These are phyloP conservation scores for Lycodopsis pacificus DNA, from an alignment of 2,797 vertebrate species.

Conservation along the genomic window DNA sequence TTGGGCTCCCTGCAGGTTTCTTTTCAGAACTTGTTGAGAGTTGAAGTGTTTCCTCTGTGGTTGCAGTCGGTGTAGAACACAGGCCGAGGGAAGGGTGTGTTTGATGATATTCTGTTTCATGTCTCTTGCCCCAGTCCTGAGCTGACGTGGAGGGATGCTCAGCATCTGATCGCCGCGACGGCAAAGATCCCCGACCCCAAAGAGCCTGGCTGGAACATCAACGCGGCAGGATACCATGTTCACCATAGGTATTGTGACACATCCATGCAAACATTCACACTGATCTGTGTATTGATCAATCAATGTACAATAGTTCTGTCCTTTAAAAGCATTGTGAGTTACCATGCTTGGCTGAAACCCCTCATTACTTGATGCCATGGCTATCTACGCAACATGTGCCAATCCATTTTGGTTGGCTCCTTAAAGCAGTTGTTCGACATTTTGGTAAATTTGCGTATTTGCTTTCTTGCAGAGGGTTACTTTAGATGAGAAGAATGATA, in stretches of 20 bases:
- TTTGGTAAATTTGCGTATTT: background rate
- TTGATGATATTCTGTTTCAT: constrained; percentile 78
- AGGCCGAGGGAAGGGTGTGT: constrained; percentile 50
- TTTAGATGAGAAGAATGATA: background rate
- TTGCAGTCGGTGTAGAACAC: constrained; percentile 66
- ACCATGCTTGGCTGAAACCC: background rate
- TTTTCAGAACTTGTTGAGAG: constrained; percentile 19
- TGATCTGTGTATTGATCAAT: background rate
- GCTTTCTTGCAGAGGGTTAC: background rate
- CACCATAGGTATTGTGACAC: constrained; percentile 82
- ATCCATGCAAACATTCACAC: background rate
- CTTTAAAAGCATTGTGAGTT: background rate
- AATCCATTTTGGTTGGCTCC: background rate
- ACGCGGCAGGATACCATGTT: constrained; percentile 82
- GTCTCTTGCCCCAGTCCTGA: constrained; percentile 80
- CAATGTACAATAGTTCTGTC: background rate
- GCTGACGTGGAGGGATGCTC: constrained; percentile 85
- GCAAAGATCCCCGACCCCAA: constrained; percentile 83
- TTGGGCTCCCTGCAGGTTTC: constrained; percentile 59
- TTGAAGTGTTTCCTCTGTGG: constrained; percentile 71
- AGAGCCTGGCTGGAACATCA: constrained; percentile 82
- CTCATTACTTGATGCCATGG: background rate
- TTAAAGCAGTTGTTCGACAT: background rate
- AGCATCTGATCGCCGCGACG: constrained; percentile 85
- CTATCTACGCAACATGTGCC: background rate